Evolutionary conservation across 2,113 vertebrate genomes (phyloP), one percentile per base, ranked within the genome.

Genomic region (Abramis brama): DNA sequence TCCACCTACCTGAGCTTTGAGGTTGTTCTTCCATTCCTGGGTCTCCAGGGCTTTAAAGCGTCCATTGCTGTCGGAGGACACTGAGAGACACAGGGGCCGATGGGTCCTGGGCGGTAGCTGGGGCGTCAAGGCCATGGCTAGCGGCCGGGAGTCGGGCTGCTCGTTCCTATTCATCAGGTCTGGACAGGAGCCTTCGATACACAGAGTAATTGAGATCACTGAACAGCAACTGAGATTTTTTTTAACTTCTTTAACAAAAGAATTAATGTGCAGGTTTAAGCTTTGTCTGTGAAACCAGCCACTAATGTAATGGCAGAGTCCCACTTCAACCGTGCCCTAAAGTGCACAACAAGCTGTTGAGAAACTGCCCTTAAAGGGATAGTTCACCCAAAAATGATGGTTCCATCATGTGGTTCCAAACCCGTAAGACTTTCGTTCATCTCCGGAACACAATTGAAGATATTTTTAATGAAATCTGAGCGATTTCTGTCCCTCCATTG

Each of bases 81-180:
- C 90, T 0, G 89, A 95, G 88, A 93, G 89, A 70, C 93, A 94
- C 85, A 95, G 91, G 5, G 94, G 91, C 57, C 88, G 79, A 88
- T 92, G 95, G 21, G 85, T 91, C 57, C 94, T 88, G 77, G 90
- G 89, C 1, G 85, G 86, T 0, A 95, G 92, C 85, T 92, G 90
- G 6, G 93, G 92, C 60, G 88, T 78, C 0, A 94, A 91, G 84
- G 94, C 90, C 92, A 92, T 88, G 13, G 91, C 87, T 50, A 66
- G 73, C 5, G 82, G 89, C 79, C 93, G 86, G 8, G 87, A 82
- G 55, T 93, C 91, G 2, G 64, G 15, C 6, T 33, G 91, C 68
- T 95, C 95, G 27, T 88, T 94, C 89, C 91, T 94, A 92, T 84
- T 95, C 93, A 92, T 92, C 83, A 96, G 85, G 86, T 95, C 86